Conservation (phyloP, 2,888 invertebrate genomes). For the Ophion ellenae region DNA sequence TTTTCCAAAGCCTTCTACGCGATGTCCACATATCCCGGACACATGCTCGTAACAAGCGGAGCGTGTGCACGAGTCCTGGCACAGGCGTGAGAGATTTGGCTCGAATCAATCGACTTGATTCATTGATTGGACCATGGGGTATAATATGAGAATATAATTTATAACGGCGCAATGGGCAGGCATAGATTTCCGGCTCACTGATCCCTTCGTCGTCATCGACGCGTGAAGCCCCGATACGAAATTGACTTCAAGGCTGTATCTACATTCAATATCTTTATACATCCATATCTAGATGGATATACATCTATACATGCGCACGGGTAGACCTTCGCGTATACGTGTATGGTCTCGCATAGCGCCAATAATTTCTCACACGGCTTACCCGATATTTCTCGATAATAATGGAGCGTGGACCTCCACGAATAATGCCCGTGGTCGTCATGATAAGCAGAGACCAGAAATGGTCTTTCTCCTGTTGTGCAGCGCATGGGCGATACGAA, state of each 20-base stretch:
- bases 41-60: background rate
- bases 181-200: conserved; percentile 58
- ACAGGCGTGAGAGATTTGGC: conserved; percentile 35
- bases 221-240: conserved; percentile 65
- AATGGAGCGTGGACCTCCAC: conserved; percentile 39
- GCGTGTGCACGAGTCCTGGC: conserved; percentile 5
- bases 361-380: conserved; percentile 58
- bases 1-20: background rate
- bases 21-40: background rate
- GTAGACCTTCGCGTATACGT: background rate
- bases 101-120: conserved; percentile 50
- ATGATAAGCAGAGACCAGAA: conserved; percentile 33
- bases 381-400: conserved; percentile 55
- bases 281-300: conserved; percentile 18
- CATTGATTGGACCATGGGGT: conserved; percentile 46
- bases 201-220: conserved; percentile 54
- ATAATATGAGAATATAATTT: conserved; percentile 55
- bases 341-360: conserved; percentile 22
- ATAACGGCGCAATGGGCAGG: conserved; percentile 33
- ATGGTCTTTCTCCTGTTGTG: conserved; percentile 30
- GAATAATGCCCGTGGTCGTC: conserved; percentile 51
- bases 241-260: conserved; percentile 51
- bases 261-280: conserved; percentile 36
- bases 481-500: background rate
- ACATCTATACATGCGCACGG: background rate